A percentile compares a stretch with the other conserved stretches of the same genome.
Evolutionary conservation across 2,888 invertebrate genomes (phyloP).

Genomic region (Patella ulyssiponensis): DNA sequence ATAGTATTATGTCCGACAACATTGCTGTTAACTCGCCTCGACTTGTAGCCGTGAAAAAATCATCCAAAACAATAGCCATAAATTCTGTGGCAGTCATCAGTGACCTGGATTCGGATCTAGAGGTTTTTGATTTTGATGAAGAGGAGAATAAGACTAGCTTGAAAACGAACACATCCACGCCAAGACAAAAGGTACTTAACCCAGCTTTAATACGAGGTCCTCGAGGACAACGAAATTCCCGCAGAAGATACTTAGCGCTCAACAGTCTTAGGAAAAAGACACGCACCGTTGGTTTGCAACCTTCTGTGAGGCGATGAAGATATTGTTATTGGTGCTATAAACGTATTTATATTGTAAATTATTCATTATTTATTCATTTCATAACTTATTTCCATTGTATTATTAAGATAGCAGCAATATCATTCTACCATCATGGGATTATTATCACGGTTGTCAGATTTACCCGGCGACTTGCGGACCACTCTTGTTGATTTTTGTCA

Average conservation of each 20-base stretch:
- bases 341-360: not conserved
- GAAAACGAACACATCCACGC: conserved; percentile 17
- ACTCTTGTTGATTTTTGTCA: too few relatives aligned
- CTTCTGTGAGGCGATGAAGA: conserved; percentile 11
- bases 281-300: conserved; percentile 13
- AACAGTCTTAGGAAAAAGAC: conserved; percentile 40
- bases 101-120: conserved; percentile 33
- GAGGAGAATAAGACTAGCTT: conserved; percentile 24
- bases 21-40: conserved; percentile 30
- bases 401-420: too few relatives aligned
- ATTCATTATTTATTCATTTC: too few relatives aligned
- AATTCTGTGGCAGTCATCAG: conserved; percentile 19
- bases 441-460: too few relatives aligned
- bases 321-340: not conserved
- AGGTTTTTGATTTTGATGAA: conserved; percentile 34
- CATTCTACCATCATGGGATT: too few relatives aligned
- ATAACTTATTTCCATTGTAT: too few relatives aligned
- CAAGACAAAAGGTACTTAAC: conserved; percentile 16
- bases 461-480: too few relatives aligned
- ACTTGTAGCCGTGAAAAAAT: conserved; percentile 33
- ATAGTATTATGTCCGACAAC: conserved; percentile 35
- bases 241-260: conserved; percentile 37
- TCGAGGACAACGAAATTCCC: conserved; percentile 29
- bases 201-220: conserved; percentile 14
- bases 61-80: conserved; percentile 28